Percentiles rank a stretch among this genome's conserved stretches.
Conservation (phyloP, 2,888 invertebrate genomes). For the Cylindroiulus punctatus region DNA sequence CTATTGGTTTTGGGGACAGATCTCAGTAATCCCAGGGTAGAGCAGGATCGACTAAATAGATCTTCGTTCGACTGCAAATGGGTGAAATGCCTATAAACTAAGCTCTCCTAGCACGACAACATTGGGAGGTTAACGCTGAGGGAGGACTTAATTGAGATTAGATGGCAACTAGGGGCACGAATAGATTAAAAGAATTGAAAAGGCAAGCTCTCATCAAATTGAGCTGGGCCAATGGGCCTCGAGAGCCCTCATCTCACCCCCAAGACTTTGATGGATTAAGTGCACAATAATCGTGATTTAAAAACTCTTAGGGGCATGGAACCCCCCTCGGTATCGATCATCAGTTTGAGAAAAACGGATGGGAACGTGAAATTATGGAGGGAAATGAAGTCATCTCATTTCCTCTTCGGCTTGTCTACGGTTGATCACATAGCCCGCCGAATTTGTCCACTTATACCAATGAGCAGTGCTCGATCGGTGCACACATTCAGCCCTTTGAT, state of each 20-base stretch:
- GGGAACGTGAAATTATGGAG: slow-evolving; percentile 20
- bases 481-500: neutral
- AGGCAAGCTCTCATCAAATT: slow-evolving; percentile 30
- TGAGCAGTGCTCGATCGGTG: neutral
- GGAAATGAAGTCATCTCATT: slow-evolving; percentile 2
- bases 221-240: slow-evolving; percentile 37
- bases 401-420: neutral
- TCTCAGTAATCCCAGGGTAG: slow-evolving; percentile 3
- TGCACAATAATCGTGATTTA: slow-evolving; percentile 52
- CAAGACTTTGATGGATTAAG: slow-evolving; percentile 52
- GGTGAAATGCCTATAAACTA: slow-evolving; percentile 39
- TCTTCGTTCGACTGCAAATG: slow-evolving; percentile 26
- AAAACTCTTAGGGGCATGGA: slow-evolving; percentile 28
- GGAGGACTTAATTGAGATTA: slow-evolving; percentile 45
- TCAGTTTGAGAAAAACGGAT: neutral
- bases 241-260: slow-evolving; percentile 48
- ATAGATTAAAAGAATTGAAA: slow-evolving; percentile 42
- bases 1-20: slow-evolving; percentile 3
- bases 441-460: neutral
- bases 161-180: slow-evolving; percentile 17
- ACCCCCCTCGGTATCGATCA: neutral
- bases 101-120: slow-evolving; percentile 22
- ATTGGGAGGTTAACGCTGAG: slow-evolving; percentile 28
- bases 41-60: slow-evolving; percentile 30
- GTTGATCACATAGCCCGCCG: neutral